A percentile compares a stretch with the other conserved stretches of the same genome.
phyloP scores from a whole-genome alignment of 2,888 invertebrate genomes.

The Pinctada fucata region DNA sequence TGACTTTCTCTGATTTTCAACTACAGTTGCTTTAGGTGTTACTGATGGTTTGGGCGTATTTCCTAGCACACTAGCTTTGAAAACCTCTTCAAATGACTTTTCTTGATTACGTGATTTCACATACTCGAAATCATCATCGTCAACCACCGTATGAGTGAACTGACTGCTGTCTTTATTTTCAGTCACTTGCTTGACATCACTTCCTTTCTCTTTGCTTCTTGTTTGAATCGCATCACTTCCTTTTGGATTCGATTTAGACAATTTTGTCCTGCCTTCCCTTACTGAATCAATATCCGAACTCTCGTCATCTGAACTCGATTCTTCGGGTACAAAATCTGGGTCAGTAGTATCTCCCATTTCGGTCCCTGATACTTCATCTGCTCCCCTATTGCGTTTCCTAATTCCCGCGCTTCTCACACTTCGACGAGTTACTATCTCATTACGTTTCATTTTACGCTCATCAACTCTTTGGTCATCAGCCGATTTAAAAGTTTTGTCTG shows the following conservation, averaged over 20 bases:
- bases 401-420: no score
- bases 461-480: slow-evolving; percentile 2
- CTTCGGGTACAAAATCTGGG: no score
- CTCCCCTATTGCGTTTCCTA: no score
- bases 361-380: no score
- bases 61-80: background rate
- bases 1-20: background rate
- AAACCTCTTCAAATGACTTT: slow-evolving; percentile 12
- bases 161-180: background rate
- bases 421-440: no score
- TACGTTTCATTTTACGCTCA: background rate
- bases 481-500: background rate
- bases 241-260: background rate
- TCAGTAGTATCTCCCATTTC: no score
- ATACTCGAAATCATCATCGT: slow-evolving; percentile 33
- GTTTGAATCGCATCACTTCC: background rate
- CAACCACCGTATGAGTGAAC: slow-evolving; percentile 16
- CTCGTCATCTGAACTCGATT: background rate
- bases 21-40: background rate
- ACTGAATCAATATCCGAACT: background rate
- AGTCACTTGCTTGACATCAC: background rate
- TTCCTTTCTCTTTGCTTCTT: background rate
- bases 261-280: background rate
- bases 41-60: background rate
- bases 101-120: slow-evolving; percentile 24